Evolutionary conservation across 2,113 vertebrate species (phyloP).

Genomic region (Lagopus muta): DNA sequence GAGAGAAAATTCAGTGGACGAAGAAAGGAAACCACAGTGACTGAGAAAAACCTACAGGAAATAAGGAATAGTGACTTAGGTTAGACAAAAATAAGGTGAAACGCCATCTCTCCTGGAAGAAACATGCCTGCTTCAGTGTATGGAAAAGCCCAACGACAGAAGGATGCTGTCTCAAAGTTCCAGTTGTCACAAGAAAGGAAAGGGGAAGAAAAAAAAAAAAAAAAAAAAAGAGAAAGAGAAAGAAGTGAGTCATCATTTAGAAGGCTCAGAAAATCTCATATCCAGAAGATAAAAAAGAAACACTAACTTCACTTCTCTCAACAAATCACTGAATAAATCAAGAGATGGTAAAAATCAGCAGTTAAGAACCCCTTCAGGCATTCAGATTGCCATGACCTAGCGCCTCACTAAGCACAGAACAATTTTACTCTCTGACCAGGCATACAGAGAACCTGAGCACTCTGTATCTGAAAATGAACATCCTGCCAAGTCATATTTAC

Average conservation of each 20-base stretch:
- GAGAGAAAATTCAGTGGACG: not conserved
- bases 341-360: not conserved
- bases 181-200: not conserved
- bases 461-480: not conserved
- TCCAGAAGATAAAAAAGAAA: not conserved
- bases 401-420: accelerated
- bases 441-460: not conserved
- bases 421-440: accelerated
- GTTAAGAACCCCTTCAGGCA: not conserved
- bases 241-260: not conserved
- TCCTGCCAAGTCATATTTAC: not conserved
- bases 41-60: not conserved
- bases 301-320: not conserved
- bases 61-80: not conserved
- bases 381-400: not conserved
- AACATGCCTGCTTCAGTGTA: accelerated
- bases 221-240: not conserved
- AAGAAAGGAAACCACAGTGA: not conserved
- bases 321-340: not conserved
- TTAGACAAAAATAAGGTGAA: not conserved
- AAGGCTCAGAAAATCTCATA: not conserved
- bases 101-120: not conserved
- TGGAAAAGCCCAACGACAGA: not conserved
- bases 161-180: not conserved
- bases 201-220: not conserved